phyloP scores from a whole-genome alignment of 2,797 vertebrate genomes.

The Euthynnus affinis region DNA sequence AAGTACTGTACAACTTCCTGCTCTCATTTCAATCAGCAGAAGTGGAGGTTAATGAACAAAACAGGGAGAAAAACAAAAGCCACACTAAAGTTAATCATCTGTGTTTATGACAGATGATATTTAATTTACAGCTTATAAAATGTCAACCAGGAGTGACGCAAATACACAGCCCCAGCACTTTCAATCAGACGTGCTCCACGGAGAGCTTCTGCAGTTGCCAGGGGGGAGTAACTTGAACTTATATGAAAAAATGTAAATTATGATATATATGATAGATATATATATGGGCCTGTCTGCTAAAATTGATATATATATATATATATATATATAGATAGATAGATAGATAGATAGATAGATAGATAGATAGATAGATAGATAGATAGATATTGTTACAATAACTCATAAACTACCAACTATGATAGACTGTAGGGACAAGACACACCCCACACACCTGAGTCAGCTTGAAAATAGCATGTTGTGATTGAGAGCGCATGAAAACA shows the following conservation, averaged over 20 bases:
- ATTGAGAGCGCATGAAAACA: background rate
- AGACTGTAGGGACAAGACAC: background rate
- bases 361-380: too few relatives aligned
- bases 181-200: background rate
- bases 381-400: background rate
- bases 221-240: background rate
- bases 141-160: background rate
- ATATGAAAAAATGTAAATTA: background rate
- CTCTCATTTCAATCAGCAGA: conserved; percentile 11
- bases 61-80: background rate
- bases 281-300: too few relatives aligned
- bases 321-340: too few relatives aligned
- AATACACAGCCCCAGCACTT: background rate
- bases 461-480: too few relatives aligned
- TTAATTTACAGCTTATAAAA: background rate
- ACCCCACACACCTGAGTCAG: too few relatives aligned
- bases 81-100: background rate
- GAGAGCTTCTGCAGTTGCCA: background rate
- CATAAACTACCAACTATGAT: background rate
- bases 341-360: too few relatives aligned
- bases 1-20: background rate
- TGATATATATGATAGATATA: too few relatives aligned
- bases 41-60: conserved; percentile 17
- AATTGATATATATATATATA: too few relatives aligned
- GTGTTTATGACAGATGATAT: background rate